Evolutionary conservation across 64 coral and sea anemone species (phyloP).

Genomic region (Trachythela sp.): DNA sequence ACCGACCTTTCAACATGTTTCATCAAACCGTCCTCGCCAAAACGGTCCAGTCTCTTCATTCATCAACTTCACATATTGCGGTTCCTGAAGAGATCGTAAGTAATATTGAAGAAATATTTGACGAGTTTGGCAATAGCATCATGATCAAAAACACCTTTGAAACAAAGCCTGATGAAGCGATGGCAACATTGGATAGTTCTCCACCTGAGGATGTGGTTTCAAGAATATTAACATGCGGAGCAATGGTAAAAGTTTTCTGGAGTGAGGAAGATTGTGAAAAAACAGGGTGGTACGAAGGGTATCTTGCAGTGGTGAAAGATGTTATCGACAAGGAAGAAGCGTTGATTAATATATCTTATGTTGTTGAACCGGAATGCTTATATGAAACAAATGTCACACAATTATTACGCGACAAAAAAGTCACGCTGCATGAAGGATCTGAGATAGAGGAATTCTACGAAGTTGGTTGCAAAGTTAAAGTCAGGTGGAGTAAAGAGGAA

Average conservation of each 20-base stretch:
- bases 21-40: conserved; percentile 37
- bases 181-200: not conserved
- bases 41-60: conserved; percentile 27
- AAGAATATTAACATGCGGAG: not conserved
- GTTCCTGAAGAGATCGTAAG: not conserved
- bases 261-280: conserved; percentile 13
- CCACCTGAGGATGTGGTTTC: not conserved
- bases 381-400: conserved; percentile 25
- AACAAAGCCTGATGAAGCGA: not conserved
- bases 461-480: conserved; percentile 18
- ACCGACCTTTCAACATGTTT: conserved; percentile 16
- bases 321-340: conserved; percentile 8
- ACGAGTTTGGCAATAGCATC: conserved; percentile 1
- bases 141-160: not conserved
- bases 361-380: conserved; percentile 21
- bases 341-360: not conserved
- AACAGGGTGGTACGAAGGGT: conserved; percentile 46
- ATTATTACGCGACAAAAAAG: not conserved
- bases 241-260: conserved; percentile 41
- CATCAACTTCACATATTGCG: not conserved
- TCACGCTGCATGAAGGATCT: not conserved
- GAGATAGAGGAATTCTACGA: conserved; percentile 40
- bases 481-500: conserved; percentile 21
- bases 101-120: conserved; percentile 30
- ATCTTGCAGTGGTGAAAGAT: conserved; percentile 31